These are phyloP conservation scores for Sebastes oblongus DNA, from an alignment of 2,797 vertebrate genomes.

Conservation along the genomic window DNA sequence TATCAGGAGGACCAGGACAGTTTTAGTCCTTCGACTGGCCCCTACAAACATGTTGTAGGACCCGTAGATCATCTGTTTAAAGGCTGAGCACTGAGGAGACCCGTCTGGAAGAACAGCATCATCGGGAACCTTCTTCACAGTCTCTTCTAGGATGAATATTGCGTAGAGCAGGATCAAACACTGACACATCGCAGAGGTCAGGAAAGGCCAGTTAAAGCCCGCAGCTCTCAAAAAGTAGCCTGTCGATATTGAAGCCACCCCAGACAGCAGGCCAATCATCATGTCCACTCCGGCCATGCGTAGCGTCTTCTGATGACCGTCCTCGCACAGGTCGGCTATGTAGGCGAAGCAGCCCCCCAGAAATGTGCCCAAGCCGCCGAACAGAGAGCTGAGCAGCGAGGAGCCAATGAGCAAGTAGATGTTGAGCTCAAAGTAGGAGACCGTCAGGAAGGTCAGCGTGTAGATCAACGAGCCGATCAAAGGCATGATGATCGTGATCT, in stretches of 20 bases:
- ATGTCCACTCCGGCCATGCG: conserved; percentile 93
- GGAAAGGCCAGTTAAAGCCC: conserved; percentile 92
- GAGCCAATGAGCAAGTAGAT: conserved; percentile 86
- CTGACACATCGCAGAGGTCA: conserved; percentile 78
- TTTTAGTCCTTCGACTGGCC: conserved; percentile 70
- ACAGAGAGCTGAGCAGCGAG: conserved; percentile 84
- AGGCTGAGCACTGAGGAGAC: conserved; percentile 46
- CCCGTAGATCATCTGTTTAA: conserved; percentile 81
- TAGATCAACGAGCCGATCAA: conserved; percentile 83
- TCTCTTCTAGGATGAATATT: conserved; percentile 87
- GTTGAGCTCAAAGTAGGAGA: conserved; percentile 87
- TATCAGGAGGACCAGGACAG: conserved; percentile 83
- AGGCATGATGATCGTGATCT: conserved; percentile 88
- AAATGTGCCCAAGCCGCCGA: conserved; percentile 89
- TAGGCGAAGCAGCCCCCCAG: conserved; percentile 93
- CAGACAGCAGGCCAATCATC: conserved; percentile 89
- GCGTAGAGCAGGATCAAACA: conserved; percentile 85
- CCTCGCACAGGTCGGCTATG: conserved; percentile 87
- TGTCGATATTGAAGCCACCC: conserved; percentile 86
- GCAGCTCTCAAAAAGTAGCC: conserved; percentile 89
- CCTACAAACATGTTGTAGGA: conserved; percentile 85
- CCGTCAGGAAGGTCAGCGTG: conserved; percentile 72
- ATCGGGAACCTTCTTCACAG: conserved; percentile 49
- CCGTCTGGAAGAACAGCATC: background rate
- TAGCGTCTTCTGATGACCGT: conserved; percentile 86